Conservation (phyloP, 2,797 vertebrate species). For the Chaenodraco wilsoni region DNA sequence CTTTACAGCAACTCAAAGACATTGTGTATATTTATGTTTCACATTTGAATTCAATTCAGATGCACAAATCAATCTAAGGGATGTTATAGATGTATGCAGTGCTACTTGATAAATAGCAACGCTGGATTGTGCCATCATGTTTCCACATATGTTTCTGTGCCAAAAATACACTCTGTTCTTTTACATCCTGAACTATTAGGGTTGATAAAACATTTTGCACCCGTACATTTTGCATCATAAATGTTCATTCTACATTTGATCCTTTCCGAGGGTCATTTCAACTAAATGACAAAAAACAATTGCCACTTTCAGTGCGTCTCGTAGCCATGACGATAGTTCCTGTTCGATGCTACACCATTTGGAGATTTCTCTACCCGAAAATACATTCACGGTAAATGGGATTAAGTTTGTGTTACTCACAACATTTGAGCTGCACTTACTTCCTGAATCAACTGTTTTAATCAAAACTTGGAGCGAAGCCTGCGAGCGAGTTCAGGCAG, state of each 20-base stretch:
- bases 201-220: constrained; percentile 5
- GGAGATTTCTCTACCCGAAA: no score
- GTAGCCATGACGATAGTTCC: no score
- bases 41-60: background rate
- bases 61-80: background rate
- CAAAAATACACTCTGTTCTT: constrained; percentile 17
- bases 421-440: background rate
- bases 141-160: constrained; percentile 12
- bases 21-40: constrained; percentile 1
- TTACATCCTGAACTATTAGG: constrained; percentile 9
- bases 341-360: no score
- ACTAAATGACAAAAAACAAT: background rate
- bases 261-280: background rate
- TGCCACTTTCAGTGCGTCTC: no score
- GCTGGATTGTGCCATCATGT: constrained; percentile 5
- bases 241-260: background rate
- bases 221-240: constrained; percentile 23
- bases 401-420: background rate
- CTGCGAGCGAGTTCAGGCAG: no score
- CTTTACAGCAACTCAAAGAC: background rate
- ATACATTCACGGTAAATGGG: no score
- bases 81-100: background rate
- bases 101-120: constrained; percentile 17
- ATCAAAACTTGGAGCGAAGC: background rate
- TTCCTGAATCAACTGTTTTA: constrained; percentile 5